A percentile compares a stretch with the other conserved stretches of the same genome.
phyloP scores from a whole-genome alignment of 2,888 invertebrate species.

The Drosophila stalkeri region DNA sequence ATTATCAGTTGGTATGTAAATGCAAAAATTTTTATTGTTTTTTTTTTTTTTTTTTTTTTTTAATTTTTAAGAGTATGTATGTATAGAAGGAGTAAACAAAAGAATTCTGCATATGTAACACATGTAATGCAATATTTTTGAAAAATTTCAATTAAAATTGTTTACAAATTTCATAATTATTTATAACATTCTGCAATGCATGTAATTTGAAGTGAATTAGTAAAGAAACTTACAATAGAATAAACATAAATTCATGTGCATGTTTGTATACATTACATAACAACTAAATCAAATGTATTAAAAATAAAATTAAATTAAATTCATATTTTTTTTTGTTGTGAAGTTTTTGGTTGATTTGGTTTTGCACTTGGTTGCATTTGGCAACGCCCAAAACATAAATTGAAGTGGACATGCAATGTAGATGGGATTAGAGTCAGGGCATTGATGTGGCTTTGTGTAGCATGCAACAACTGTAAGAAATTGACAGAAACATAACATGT shows the following conservation, averaged over 20 bases:
- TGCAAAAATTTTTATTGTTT: too few relatives aligned
- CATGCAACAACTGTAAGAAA: slow-evolving; percentile 21
- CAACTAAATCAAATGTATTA: not conserved
- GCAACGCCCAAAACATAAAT: slow-evolving; percentile 25
- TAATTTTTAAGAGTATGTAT: too few relatives aligned
- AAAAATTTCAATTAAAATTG: too few relatives aligned
- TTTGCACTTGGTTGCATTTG: slow-evolving; percentile 64
- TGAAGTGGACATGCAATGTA: slow-evolving; percentile 1
- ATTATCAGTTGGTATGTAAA: too few relatives aligned
- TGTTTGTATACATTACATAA: slow-evolving; percentile 14
- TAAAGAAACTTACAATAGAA: not conserved
- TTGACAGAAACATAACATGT: slow-evolving; percentile 59
- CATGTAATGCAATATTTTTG: too few relatives aligned
- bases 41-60: too few relatives aligned
- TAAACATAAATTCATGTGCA: not conserved
- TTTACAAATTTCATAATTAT: not conserved
- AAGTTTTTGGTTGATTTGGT: slow-evolving; percentile 71
- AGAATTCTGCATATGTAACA: too few relatives aligned
- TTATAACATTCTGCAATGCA: not conserved
- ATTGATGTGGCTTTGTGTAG: not conserved
- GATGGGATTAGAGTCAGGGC: not conserved
- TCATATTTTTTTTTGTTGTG: slow-evolving; percentile 69
- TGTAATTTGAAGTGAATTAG: not conserved
- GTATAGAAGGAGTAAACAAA: too few relatives aligned
- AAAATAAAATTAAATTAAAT: slow-evolving; percentile 45